phyloP scores from a whole-genome alignment of 2,797 vertebrate genomes.

The Martes flavigula region DNA sequence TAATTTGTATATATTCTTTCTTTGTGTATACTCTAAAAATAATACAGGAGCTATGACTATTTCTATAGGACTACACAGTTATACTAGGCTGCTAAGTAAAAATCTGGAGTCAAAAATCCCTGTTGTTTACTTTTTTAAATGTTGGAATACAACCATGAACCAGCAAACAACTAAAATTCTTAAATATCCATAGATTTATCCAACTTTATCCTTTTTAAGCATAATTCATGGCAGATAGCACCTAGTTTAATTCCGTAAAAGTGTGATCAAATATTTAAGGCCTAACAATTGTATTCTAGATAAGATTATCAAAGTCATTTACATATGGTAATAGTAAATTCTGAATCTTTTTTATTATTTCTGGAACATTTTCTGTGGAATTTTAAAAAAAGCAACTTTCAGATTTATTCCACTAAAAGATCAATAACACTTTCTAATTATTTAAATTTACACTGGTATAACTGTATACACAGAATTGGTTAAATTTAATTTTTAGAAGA shows the following conservation, averaged over 20 bases:
- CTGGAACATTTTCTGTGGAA: neutral
- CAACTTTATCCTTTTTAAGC: neutral
- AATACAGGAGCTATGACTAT: neutral
- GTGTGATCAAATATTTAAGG: neutral
- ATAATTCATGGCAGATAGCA: neutral
- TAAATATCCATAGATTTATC: neutral
- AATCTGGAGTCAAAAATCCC: neutral
- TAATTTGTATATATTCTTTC: constrained; percentile 60
- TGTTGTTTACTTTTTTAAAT: constrained; percentile 18
- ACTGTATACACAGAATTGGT: neutral
- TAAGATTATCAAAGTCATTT: constrained; percentile 3
- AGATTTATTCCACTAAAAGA: neutral
- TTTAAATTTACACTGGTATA: neutral
- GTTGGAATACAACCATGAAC: neutral
- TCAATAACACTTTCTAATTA: neutral
- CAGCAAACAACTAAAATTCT: neutral
- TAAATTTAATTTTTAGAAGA: constrained; percentile 27
- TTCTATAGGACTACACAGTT: neutral
- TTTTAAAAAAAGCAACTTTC: neutral
- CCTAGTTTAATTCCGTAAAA: neutral
- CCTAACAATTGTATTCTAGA: neutral
- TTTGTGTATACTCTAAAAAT: neutral
- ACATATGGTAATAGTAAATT: neutral
- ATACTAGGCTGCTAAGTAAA: neutral
- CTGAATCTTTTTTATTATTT: neutral